These are phyloP conservation scores for Barnardius zonarius DNA, from an alignment of 2,113 vertebrate species.

Conservation along the genomic window DNA sequence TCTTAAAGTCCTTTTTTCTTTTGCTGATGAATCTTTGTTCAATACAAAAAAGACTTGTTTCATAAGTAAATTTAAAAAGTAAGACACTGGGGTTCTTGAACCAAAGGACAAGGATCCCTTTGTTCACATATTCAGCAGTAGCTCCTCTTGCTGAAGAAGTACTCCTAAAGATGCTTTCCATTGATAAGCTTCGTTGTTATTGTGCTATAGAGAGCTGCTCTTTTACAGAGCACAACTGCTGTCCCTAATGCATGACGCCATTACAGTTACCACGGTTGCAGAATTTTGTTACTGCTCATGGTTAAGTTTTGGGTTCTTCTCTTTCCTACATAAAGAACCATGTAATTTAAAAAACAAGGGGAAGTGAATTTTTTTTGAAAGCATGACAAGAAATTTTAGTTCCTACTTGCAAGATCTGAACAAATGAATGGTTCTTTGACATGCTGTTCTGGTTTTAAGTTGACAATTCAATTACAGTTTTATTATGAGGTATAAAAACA, in stretches of 20 bases:
- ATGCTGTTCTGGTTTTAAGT: neutral
- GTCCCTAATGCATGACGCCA: neutral
- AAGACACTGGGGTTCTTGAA: neutral
- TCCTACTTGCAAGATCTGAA: neutral
- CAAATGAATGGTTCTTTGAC: neutral
- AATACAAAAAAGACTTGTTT: neutral
- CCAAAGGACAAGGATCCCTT: neutral
- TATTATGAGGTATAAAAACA: neutral
- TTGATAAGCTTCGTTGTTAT: neutral
- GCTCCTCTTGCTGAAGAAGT: neutral
- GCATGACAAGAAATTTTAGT: neutral
- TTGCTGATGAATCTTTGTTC: neutral
- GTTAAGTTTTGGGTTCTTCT: neutral
- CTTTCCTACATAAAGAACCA: neutral
- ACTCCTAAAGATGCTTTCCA: neutral
- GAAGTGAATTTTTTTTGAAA: neutral
- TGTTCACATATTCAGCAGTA: neutral
- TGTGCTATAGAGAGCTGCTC: neutral
- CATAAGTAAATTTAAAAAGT: neutral
- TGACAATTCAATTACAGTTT: neutral
- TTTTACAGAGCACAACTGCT: neutral
- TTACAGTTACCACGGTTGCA: fast-evolving
- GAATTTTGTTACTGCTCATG: neutral
- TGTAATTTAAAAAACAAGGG: neutral
- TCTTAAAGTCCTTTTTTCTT: neutral